Percentiles rank a stretch among this genome's conserved stretches.
These are phyloP conservation scores for Symphodus melops DNA, from an alignment of 2,113 vertebrate genomes.

Conservation along the genomic window DNA sequence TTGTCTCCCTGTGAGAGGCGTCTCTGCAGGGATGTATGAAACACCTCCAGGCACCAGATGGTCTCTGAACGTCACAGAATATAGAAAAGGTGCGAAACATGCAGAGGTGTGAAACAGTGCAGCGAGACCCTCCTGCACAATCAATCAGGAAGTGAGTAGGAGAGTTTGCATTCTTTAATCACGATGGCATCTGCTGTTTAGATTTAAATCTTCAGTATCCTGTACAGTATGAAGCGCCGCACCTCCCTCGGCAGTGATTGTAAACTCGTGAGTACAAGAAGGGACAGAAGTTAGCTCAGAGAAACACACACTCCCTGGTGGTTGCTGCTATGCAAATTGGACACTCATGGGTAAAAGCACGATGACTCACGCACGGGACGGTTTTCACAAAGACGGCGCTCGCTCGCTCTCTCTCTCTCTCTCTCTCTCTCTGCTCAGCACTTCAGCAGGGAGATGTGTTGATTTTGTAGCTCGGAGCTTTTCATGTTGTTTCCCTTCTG, in stretches of 20 bases:
- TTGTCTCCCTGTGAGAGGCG: conserved; percentile 4
- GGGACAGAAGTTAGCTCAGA: conserved; percentile 38
- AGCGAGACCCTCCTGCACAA: conserved; percentile 22
- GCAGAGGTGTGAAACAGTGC: conserved; percentile 42
- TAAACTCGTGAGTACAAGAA: conserved; percentile 13
- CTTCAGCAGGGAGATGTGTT: conserved; percentile 49
- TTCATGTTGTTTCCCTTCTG: conserved; percentile 53
- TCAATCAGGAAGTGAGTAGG: conserved; percentile 1
- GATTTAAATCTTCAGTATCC: conserved; percentile 31
- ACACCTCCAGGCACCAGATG: conserved; percentile 61
- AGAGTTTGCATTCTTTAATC: conserved; percentile 40
- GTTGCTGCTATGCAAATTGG: conserved; percentile 53
- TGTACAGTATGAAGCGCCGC: conserved; percentile 12
- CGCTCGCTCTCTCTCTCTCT: background rate
- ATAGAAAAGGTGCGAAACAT: conserved; percentile 25
- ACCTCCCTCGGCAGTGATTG: conserved; percentile 37
- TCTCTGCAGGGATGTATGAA: conserved; percentile 17
- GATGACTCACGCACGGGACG: conserved; percentile 57
- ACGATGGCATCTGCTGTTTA: conserved; percentile 32
- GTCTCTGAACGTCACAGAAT: conserved; percentile 31
- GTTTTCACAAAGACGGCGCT: conserved; percentile 41
- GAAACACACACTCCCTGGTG: conserved; percentile 48
- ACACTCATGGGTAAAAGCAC: conserved; percentile 36
- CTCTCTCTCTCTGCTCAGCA: conserved; percentile 13
- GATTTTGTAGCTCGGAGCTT: conserved; percentile 44